phyloP scores from a whole-genome alignment of 2,888 invertebrate species.

The Eupelmus urozonus region DNA sequence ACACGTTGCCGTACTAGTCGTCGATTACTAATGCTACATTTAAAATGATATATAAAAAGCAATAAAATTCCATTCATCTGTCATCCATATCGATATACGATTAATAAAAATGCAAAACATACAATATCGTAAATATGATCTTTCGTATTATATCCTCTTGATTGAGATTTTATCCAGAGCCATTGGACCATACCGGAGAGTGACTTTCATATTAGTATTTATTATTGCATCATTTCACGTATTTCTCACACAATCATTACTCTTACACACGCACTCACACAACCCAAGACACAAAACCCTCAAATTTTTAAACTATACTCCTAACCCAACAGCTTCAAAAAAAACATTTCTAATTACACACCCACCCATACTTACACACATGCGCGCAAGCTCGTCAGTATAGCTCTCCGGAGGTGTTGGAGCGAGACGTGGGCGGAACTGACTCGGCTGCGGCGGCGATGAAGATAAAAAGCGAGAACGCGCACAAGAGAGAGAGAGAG shows the following conservation, averaged over 20 bases:
- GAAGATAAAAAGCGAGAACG: slow-evolving; percentile 54
- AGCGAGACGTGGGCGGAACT: slow-evolving; percentile 58
- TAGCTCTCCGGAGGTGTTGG: slow-evolving; percentile 41
- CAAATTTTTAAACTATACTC: no score
- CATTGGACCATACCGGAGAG: slow-evolving; percentile 23
- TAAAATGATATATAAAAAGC: no score
- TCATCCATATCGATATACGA: slow-evolving; percentile 6
- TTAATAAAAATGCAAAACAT: slow-evolving; percentile 19
- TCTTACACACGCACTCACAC: no score
- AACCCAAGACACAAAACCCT: no score
- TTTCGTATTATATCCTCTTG: slow-evolving; percentile 25
- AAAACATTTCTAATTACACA: no score
- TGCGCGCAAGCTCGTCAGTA: background rate
- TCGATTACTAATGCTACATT: no score
- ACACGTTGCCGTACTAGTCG: no score
- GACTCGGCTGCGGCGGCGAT: slow-evolving; percentile 54
- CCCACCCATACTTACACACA: background rate
- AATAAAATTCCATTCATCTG: slow-evolving; percentile 32
- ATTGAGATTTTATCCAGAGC: slow-evolving; percentile 54
- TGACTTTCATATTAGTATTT: slow-evolving; percentile 47
- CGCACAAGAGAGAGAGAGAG: slow-evolving; percentile 20
- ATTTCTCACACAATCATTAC: slow-evolving; percentile 2
- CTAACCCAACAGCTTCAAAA: no score
- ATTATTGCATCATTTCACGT: slow-evolving; percentile 16
- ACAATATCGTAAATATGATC: slow-evolving; percentile 41